Evolutionary conservation across 1,140 invertebrate species (phyloP).

Genomic region (Dendroctonus ponderosae): DNA sequence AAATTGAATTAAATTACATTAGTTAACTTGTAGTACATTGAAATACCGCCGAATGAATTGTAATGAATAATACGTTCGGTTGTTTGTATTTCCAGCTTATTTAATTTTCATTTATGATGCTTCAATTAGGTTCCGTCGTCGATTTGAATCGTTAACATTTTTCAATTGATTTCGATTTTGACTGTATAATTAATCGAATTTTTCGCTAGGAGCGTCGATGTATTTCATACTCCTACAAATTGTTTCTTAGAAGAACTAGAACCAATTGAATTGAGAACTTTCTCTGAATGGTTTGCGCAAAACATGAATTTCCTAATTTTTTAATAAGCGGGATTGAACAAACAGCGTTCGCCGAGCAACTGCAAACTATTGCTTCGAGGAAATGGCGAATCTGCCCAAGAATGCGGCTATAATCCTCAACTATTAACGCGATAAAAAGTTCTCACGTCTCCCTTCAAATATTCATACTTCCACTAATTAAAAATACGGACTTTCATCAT

Average conservation of each 20-base stretch:
- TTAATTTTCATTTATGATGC: too few relatives aligned
- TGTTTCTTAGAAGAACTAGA: not conserved
- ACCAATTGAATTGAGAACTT: not conserved
- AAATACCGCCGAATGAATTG: conserved; percentile 21
- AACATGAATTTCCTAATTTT: not conserved
- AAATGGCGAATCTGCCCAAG: too few relatives aligned
- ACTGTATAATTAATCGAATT: not conserved
- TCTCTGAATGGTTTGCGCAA: not conserved
- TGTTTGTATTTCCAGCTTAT: not conserved
- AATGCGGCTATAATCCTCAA: too few relatives aligned
- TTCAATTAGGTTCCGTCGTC: not conserved
- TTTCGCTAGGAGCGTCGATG: not conserved
- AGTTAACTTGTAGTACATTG: conserved; percentile 23
- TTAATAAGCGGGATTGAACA: not conserved
- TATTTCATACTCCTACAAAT: not conserved
- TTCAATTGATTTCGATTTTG: too few relatives aligned
- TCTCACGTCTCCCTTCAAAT: too few relatives aligned
- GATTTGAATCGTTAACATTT: not conserved
- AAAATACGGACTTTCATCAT: too few relatives aligned
- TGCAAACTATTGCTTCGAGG: too few relatives aligned
- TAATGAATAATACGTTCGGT: conserved; percentile 26
- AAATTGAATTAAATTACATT: conserved; percentile 34
- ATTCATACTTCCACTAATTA: too few relatives aligned
- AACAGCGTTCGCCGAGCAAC: too few relatives aligned
- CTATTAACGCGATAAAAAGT: too few relatives aligned